These are phyloP conservation scores for Ochropleura plecta DNA, from an alignment of 2,888 invertebrate species.

Conservation along the genomic window DNA sequence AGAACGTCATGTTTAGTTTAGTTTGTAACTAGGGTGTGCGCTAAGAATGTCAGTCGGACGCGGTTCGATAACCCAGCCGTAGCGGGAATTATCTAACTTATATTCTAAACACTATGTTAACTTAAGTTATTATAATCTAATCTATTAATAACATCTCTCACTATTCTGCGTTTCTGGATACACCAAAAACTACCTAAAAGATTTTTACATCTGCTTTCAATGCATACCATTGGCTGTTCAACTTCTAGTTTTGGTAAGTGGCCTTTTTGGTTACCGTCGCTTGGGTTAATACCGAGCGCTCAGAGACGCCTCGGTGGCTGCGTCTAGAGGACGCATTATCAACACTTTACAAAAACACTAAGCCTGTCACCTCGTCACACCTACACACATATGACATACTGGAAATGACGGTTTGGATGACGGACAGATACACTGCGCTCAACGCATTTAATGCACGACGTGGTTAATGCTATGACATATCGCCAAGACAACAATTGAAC, in stretches of 20 bases:
- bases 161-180: slow-evolving; percentile 2
- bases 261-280: neutral
- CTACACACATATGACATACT: neutral
- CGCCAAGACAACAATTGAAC: neutral
- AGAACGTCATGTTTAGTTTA: neutral
- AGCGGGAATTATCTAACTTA: slow-evolving; percentile 63
- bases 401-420: neutral
- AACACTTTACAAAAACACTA: neutral
- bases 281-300: neutral
- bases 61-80: slow-evolving; percentile 63
- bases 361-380: neutral
- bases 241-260: neutral
- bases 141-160: slow-evolving; percentile 19
- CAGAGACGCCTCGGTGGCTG: neutral
- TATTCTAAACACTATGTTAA: slow-evolving; percentile 13
- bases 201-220: neutral
- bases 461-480: neutral
- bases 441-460: neutral
- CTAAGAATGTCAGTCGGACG: slow-evolving; percentile 50
- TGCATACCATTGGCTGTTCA: neutral
- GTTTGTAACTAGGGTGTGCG: neutral
- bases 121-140: slow-evolving; percentile 4
- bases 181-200: neutral
- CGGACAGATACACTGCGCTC: neutral
- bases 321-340: too few species aligned